These are phyloP conservation scores for Genyomyrus donnyi DNA, from an alignment of 2,113 vertebrate genomes.

Conservation along the genomic window DNA sequence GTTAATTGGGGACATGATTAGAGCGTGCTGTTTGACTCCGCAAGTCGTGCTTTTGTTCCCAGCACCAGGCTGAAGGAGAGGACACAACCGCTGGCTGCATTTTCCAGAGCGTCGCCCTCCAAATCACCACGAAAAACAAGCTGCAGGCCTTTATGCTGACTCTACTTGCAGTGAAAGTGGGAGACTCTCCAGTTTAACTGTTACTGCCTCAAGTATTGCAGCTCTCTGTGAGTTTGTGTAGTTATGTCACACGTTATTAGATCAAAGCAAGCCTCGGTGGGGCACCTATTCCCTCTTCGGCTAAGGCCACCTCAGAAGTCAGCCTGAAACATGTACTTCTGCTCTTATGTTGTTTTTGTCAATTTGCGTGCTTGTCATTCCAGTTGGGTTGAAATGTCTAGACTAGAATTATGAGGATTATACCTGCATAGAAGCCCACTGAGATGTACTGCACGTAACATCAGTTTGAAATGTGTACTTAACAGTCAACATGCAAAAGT, in stretches of 20 bases:
- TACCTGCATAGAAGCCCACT: neutral
- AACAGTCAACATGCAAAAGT: neutral
- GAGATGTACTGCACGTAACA: neutral
- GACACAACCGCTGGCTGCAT: conserved; percentile 7
- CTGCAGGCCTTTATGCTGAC: neutral
- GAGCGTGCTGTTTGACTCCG: conserved; percentile 44
- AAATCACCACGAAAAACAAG: neutral
- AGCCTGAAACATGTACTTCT: neutral
- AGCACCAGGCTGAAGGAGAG: conserved; percentile 29
- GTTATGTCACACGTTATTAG: neutral
- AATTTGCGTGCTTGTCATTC: neutral
- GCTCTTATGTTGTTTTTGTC: neutral
- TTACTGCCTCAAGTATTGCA: neutral
- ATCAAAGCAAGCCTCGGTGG: neutral
- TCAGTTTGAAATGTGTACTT: neutral
- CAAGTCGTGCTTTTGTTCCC: conserved; percentile 37
- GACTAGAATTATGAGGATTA: neutral
- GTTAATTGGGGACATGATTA: conserved; percentile 46
- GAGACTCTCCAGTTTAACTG: neutral
- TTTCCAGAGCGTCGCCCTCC: neutral
- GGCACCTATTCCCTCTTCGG: neutral
- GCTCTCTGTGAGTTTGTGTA: neutral
- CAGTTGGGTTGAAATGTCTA: neutral
- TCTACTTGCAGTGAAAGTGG: neutral
- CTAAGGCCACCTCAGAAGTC: neutral